Evolutionary conservation across 2,113 vertebrate genomes (phyloP), one percentile per base, ranked within the genome.

Genomic region (Hippocampus guttulatus): DNA sequence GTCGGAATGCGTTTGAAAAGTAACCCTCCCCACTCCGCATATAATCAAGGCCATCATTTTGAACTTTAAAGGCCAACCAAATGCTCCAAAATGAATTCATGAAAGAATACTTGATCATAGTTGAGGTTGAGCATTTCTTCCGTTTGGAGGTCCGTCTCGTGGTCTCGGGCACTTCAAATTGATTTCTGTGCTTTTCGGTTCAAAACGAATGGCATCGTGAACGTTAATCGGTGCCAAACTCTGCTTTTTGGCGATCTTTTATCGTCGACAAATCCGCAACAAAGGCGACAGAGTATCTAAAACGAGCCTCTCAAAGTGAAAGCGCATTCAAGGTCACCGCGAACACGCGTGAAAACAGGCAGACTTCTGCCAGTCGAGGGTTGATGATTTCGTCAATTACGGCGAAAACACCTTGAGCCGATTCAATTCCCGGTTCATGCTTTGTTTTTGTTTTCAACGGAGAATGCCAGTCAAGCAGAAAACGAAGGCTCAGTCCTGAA

Each of bases 401-500:
- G 30, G 21, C 71, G 66, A 73, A 57, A 57, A 77, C 80, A 84
- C 75, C 55, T 78, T 77, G 70, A 75, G 66, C 14, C 58, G 45
- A n/a, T 27, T 74, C 25, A 43, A 12, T n/a, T 73, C 84, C 75
- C 79, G 80, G 77, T 76, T 74, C 77, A 45, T 41, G 62, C 67
- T 82, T 75, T 77, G 76, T 80, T 81, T 81, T 43, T 64, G 27
- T 45, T 84, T 23, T 66, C 40, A 82, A 81, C 86, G 83, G 76
- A 71, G 61, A 33, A 62, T 52, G 8, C 71, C 82, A 83, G 80
- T 85, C 80, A 80, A 78, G 84, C 77, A 82, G 71, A 81, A 75
- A 80, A 85, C 84, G 83, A 84, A 43, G 81, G 67, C 76, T 88
- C 85, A 79, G 73, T 80, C 68, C 14, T 49, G 71, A 74, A 81